Evolutionary conservation across 2,888 invertebrate genomes (phyloP).

Genomic region (Xestia ashworthii): DNA sequence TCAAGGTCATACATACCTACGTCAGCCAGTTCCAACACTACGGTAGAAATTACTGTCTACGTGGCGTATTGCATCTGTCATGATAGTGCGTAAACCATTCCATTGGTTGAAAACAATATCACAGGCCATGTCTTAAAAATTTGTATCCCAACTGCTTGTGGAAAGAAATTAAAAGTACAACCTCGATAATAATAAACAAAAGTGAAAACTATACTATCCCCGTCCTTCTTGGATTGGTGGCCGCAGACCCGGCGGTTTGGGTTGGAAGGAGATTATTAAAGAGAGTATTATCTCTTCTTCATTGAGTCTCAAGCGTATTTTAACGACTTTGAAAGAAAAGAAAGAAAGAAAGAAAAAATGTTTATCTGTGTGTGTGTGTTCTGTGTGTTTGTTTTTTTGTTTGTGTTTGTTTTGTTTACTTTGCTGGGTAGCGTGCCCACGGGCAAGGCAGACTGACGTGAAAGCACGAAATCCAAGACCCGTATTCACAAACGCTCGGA

Average conservation of each 20-base stretch:
- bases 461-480: neutral
- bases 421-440: neutral
- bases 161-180: neutral
- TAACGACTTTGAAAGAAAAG: too few relatives aligned
- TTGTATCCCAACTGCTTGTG: neutral
- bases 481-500: too few relatives aligned
- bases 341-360: too few relatives aligned
- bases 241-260: neutral
- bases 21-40: neutral
- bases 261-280: neutral
- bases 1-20: neutral
- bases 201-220: neutral
- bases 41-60: neutral
- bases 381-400: too few relatives aligned
- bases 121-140: neutral
- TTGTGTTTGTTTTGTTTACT: too few relatives aligned
- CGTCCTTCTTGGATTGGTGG: neutral
- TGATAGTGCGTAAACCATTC: neutral
- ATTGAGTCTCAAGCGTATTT: neutral
- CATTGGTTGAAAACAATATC: neutral
- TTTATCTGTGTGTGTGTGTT: too few relatives aligned
- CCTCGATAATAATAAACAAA: neutral
- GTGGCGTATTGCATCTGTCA: neutral
- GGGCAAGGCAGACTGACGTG: neutral
- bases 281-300: neutral